Evolutionary conservation across 2,888 invertebrate species (phyloP).

Genomic region (Teleogryllus oceanicus): DNA sequence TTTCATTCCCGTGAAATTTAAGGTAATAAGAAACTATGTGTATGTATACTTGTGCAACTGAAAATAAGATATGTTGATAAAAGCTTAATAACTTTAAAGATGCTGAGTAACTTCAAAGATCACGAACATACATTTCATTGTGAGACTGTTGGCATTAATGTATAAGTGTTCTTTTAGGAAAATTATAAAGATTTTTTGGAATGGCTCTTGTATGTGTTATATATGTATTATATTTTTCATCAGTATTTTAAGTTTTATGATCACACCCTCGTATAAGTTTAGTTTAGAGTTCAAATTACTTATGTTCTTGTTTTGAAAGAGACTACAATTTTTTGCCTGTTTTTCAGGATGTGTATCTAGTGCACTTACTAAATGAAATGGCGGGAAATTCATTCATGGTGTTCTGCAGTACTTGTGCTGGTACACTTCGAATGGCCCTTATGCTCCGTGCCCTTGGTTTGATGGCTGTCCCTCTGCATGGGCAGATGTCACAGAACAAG

Average conservation of each 20-base stretch:
- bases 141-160: too few species aligned
- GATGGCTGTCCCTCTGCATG: slow-evolving; percentile 94
- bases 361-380: slow-evolving; percentile 91
- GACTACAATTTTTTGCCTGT: slow-evolving; percentile 29
- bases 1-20: slow-evolving; percentile 93
- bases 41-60: slow-evolving; percentile 19
- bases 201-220: neutral
- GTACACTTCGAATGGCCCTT: slow-evolving; percentile 83
- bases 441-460: slow-evolving; percentile 87
- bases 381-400: slow-evolving; percentile 95
- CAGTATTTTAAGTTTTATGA: neutral
- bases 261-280: neutral
- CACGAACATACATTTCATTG: too few species aligned
- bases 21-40: slow-evolving; percentile 55
- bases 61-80: too few species aligned
- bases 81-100: too few species aligned
- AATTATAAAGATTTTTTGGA: neutral
- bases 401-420: slow-evolving; percentile 93
- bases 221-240: neutral
- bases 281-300: neutral
- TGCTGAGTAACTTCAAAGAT: too few species aligned
- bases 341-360: slow-evolving; percentile 87
- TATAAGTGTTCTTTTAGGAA: too few species aligned
- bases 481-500: slow-evolving; percentile 98
- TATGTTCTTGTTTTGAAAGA: neutral